Base-by-base conservation (phyloP, 2,888 invertebrate species). In the Congeria kusceri region DNA sequence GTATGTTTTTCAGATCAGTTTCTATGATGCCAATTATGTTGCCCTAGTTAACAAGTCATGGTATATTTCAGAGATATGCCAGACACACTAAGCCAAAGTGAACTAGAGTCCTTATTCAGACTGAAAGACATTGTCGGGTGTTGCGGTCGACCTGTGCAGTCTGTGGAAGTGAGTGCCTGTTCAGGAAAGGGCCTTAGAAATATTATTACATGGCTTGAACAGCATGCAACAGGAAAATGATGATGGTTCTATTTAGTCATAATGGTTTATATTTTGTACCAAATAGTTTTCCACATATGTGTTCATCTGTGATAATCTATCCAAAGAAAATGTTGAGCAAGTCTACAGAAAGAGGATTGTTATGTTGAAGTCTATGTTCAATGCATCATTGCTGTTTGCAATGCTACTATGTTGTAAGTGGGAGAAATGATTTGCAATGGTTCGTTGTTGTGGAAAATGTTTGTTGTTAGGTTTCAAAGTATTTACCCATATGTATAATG, bases 181-280 rank as follows among this genome's bases (percentile, higher is more conserved):
- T 86, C 88, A 20, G 92, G 92, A 7, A 73, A 87, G 58, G 90
- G 91, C 47, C 78, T 92, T 5, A 80, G 85, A 15, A 85, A 88
- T 15, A 87, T 92, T n/a, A 67, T 89, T 1, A 83, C 84, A 47
- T 92, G 92, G 92, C 64, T 92, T n/a, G 86, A 88, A 63, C 85
- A 90, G 39, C 82, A 85, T 64, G 72, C 70, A 57, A 63, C 61
- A 27, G 59, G 71, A 46, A 85, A 76, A 73, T 82, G 78, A 82
- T 46, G 46, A 25, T 27, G 3, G 23, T 25, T 62, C 3, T 20
- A 59, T 7, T 28, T 29, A 27, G 29, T 59, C 27, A 39, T 39
- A 39, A 15, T 39, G 39, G 9, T 39, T 28, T 28, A 5, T 29
- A 28, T 4, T 61, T 5, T 53, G 53, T 20, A 53, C 9, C 11